Conservation (phyloP, 2,113 vertebrate genomes). For the Crotalus viridis region DNA sequence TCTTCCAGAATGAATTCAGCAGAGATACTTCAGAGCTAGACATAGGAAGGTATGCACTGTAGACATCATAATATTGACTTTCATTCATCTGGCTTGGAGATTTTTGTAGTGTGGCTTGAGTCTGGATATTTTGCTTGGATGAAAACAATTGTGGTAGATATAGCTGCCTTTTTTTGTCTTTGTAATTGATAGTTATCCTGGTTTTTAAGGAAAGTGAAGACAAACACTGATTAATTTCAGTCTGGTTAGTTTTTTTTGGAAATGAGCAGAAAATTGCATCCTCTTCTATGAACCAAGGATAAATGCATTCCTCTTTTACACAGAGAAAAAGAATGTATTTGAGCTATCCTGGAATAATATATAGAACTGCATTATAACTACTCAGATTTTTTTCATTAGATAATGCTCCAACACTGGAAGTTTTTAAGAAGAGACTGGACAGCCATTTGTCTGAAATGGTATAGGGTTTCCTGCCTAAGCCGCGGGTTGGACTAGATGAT, state of each 20-base stretch:
- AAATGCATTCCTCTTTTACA: not conserved
- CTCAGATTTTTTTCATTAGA: not conserved
- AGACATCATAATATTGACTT: not conserved
- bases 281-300: not conserved
- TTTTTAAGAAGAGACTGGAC: no score
- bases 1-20: not conserved
- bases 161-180: not conserved
- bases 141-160: no score
- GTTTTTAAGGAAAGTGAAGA: not conserved
- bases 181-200: not conserved
- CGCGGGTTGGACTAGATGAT: no score
- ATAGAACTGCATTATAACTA: not conserved
- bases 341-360: not conserved
- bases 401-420: no score
- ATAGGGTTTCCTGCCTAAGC: no score
- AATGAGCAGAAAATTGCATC: not conserved
- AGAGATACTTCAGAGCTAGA: not conserved
- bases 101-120: not conserved
- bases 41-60: not conserved
- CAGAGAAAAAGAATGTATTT: not conserved
- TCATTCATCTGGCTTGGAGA: not conserved
- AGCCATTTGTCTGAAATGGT: no score
- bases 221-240: not conserved
- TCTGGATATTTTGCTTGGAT: not conserved
- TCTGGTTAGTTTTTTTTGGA: not conserved